Evolutionary conservation across 2,797 vertebrate species (phyloP).

Genomic region (Pangasius djambal): DNA sequence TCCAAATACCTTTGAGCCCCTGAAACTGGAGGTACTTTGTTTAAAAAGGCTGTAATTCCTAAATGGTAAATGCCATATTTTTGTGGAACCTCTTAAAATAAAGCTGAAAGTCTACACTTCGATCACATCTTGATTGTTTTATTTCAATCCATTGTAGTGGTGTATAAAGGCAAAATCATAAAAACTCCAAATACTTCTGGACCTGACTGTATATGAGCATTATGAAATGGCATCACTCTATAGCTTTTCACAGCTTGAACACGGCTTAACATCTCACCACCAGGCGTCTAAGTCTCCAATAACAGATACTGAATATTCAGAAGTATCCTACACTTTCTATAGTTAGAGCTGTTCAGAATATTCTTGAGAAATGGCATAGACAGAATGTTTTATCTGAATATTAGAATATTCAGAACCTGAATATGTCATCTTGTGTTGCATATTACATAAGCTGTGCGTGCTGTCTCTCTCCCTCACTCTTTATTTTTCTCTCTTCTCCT

Average conservation of each 20-base stretch:
- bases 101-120: no score
- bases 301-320: conserved; percentile 34
- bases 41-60: no score
- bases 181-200: no score
- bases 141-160: no score
- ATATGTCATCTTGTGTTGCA: conserved; percentile 32
- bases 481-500: not conserved
- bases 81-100: no score
- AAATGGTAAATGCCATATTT: no score
- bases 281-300: not conserved
- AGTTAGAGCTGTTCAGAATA: conserved; percentile 31
- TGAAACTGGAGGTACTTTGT: no score
- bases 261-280: not conserved
- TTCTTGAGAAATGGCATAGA: conserved; percentile 25
- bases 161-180: no score
- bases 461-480: conserved; percentile 16
- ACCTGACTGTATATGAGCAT: not conserved
- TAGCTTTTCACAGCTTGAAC: not conserved
- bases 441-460: conserved; percentile 43
- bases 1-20: no score
- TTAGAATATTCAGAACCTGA: conserved; percentile 43
- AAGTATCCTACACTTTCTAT: conserved; percentile 28
- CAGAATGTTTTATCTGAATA: conserved; percentile 35
- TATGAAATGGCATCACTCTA: not conserved
- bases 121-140: no score